Base-by-base conservation (phyloP, 2,113 vertebrate species). In the Archilochus colubris region DNA sequence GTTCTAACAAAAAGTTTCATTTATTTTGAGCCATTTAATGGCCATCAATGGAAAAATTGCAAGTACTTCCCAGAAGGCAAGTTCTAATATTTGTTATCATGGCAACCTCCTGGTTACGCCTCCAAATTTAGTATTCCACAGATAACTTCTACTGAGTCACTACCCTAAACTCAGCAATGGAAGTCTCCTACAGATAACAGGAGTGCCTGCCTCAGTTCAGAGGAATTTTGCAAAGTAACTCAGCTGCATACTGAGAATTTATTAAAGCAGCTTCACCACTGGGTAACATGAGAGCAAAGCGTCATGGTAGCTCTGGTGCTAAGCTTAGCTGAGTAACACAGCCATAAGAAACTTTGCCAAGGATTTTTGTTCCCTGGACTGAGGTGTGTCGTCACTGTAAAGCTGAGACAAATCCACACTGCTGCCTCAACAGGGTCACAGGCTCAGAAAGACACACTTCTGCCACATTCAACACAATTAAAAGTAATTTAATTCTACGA, bases 61-160 rank as follows among this genome's bases (percentile, higher is more conserved):
- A 84, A 96, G 81, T 55, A 82, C 81, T 94, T 96, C 67, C 91
- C 96, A 95, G 89, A 96, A 96, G 79, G 66, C 66, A 89, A 91
- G 89, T 89, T 59, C 54, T 92, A 95, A 14, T 89, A 92, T 89
- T 95, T 94, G 94, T 95, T 94, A 97, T 95, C 93, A 76, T 89
- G 78, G 89, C 83, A 97, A 95, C 93, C 93, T 93, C 94, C 58
- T 88, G 72, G 89, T 91, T 96, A 96, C 40, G 2, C 86, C 84
- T 96, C 94, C 95, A 96, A 94, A 96, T 96, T 94, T 95, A 95
- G 91, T 95, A 92, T 90, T 94, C 66, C 55, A 61, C 78, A 96
- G 93, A 97, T 87, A 95, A 94, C 89, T 94, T 93, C 31, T 38
- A 91, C 66, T 96, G 95, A 96, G 92, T 95, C 96, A 96, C 84